A percentile compares a stretch with the other conserved stretches of the same genome.
These are phyloP conservation scores for Sporophila hypoxantha DNA, from an alignment of 2,113 vertebrate species.

Conservation along the genomic window DNA sequence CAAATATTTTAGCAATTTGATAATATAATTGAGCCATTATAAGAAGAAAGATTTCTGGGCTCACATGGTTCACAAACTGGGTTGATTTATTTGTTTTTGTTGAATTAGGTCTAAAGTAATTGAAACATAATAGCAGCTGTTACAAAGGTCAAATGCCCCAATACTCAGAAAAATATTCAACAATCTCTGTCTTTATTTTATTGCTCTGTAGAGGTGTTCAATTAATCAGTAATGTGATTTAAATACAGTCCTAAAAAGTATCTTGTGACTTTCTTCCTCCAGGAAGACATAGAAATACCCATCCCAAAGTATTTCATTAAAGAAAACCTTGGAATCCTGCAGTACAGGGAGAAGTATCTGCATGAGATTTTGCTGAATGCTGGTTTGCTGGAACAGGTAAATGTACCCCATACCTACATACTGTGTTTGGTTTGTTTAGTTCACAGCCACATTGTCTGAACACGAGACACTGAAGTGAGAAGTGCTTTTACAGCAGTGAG, in stretches of 20 bases:
- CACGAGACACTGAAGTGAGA: background rate
- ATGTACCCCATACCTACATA: background rate
- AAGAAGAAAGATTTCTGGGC: conserved; percentile 2
- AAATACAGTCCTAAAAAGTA: background rate
- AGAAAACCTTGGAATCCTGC: conserved; percentile 72
- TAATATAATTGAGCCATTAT: conserved; percentile 42
- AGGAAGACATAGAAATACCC: conserved; percentile 83
- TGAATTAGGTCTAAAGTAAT: conserved; percentile 32
- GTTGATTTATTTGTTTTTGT: conserved; percentile 51
- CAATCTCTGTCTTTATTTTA: background rate
- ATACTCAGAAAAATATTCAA: background rate
- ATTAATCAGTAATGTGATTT: background rate
- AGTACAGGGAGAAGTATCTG: conserved; percentile 71
- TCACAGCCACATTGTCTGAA: background rate
- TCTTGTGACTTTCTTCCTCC: background rate
- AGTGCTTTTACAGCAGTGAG: background rate
- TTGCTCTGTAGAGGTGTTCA: background rate
- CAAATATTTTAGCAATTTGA: conserved; percentile 43
- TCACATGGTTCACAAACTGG: background rate
- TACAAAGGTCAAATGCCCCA: conserved; percentile 24
- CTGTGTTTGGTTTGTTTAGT: background rate
- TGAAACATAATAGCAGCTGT: conserved; percentile 21
- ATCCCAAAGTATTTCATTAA: conserved; percentile 82
- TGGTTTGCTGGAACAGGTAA: conserved; percentile 50
- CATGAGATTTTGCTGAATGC: conserved; percentile 64